A percentile compares a stretch with the other conserved stretches of the same genome.
phyloP scores from a whole-genome alignment of 2,888 invertebrate genomes.

The Eupithecia inturbata region DNA sequence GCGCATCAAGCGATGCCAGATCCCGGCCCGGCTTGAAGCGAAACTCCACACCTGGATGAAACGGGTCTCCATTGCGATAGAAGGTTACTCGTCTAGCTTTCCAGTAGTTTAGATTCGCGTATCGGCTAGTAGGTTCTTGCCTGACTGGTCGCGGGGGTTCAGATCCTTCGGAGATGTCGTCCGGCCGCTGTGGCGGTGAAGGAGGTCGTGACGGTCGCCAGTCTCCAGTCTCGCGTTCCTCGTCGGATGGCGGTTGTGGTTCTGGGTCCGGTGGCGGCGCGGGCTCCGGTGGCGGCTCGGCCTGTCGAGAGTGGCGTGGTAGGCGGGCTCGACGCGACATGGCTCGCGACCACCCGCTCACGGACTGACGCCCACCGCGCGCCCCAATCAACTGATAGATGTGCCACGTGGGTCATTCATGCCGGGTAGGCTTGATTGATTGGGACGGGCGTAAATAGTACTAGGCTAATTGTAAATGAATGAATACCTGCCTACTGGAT shows the following conservation, averaged over 20 bases:
- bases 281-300: constrained; percentile 46
- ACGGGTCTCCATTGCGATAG: constrained; percentile 97
- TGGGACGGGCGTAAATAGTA: constrained; percentile 39
- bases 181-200: constrained; percentile 73
- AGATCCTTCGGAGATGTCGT: constrained; percentile 78
- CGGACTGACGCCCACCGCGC: constrained; percentile 66
- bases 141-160: constrained; percentile 83
- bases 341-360: constrained; percentile 67
- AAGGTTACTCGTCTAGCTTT: constrained; percentile 93
- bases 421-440: constrained; percentile 58
- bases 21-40: constrained; percentile 94
- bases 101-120: constrained; percentile 94
- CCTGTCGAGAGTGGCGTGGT: constrained; percentile 75
- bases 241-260: constrained; percentile 75
- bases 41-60: constrained; percentile 94
- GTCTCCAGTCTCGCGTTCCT: constrained; percentile 82
- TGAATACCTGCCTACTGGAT: background rate
- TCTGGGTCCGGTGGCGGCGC: constrained; percentile 71
- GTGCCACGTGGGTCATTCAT: constrained; percentile 62
- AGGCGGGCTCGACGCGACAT: constrained; percentile 79
- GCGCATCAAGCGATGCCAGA: constrained; percentile 92
- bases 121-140: constrained; percentile 85
- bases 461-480: constrained; percentile 18
- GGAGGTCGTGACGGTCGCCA: constrained; percentile 76
- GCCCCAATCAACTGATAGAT: constrained; percentile 70